Evolutionary conservation across 1,140 invertebrate genomes (phyloP), one percentile per base, ranked within the genome.

Genomic region (Penaeus japonicus): DNA sequence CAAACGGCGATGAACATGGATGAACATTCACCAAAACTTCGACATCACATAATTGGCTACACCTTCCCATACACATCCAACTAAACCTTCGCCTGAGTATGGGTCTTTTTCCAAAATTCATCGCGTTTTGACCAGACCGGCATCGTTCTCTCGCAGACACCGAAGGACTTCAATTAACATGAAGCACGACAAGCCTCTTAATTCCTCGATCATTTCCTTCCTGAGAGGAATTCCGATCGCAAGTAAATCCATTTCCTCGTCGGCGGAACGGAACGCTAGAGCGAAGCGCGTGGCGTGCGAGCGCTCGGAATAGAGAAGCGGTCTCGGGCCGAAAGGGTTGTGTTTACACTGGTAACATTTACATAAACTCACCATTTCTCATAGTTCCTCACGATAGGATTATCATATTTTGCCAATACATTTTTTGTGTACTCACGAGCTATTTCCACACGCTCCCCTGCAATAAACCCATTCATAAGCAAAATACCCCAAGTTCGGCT

Each of bases 391-490:
- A 32, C 55, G 10, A 24, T 65, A 39, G n/a, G 12, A 87, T 81
- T 65, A 70, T 81, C 85, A 87, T 81, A 81, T 87, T 87, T 81
- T 79, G 22, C 62, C 78, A 53, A 70, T 87, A 87, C 47, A 35
- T 87, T 81, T 27, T 73, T 73, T 73, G 35, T 32, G n/a, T 73
- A 47, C 47, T 47, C 47, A 47, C 47, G 47, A 27, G 70, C 24
- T 17, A 18, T 30, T 27, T 73, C 12, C 70, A 17, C 70, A 18
- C 70, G 27, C 35, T 73, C 24, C n/a, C 70, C 70, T 30, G 27
- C 12, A 73, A 27, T 32, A 73, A 73, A 73, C 27, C 27, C 35
- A 32, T 73, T 32, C 27, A 30, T 4, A 27, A 12, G 70, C 22
- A 73, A 73, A 73, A 73, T 73, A 15, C 47, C 47, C 47, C 47